Base-by-base conservation (phyloP, 64 coral and sea anemone genomes). In the Stylophora pistillata region DNA sequence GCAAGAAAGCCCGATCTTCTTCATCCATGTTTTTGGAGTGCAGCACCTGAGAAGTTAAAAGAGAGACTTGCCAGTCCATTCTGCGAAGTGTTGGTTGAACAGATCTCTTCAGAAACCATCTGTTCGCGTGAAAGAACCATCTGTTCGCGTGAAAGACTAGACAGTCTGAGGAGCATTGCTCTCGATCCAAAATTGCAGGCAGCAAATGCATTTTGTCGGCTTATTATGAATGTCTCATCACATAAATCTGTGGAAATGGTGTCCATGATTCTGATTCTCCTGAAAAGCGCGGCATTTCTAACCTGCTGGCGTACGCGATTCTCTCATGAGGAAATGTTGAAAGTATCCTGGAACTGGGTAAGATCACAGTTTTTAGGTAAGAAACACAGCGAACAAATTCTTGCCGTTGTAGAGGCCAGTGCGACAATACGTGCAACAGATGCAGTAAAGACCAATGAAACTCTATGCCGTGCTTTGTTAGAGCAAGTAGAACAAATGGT, bases 11-110 rank as follows among this genome's bases (percentile, higher is more conserved):
- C 73, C 25, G 63, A 85, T 58, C 27, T 86, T 30, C 73, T 91
- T 18, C 23, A 91, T 3, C 26, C 66, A 30, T 32, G 0, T 15
- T 61, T 90, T 61, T 91, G 89, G 89, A 12, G 61, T 54, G 3
- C 66, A 26, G 82, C 71, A 55, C 89, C 89, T 16, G 28, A 55
- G 52, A 63, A 4, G 10, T 56, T 91, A 26, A 91, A 78, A 28
- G 56, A 62, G 10, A 72, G 34, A 32, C 29, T 86, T 12, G 81
- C 89, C 27, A 41, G 26, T 70, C 81, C n/a, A 21, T 91, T 91
- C 31, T 85, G 71, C 29, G 41, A 78, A 9, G 72, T 5, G 27
- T 10, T 91, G 37, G 20, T 41, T 61, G 52, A 71, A 0, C 81
- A 86, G 32, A 26, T 91, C 53, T 23, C 18, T 37, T 53, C 31